A percentile compares a stretch with the other conserved stretches of the same genome.
Evolutionary conservation across 2,113 vertebrate genomes (phyloP).

Genomic region (Ammodytes marinus): DNA sequence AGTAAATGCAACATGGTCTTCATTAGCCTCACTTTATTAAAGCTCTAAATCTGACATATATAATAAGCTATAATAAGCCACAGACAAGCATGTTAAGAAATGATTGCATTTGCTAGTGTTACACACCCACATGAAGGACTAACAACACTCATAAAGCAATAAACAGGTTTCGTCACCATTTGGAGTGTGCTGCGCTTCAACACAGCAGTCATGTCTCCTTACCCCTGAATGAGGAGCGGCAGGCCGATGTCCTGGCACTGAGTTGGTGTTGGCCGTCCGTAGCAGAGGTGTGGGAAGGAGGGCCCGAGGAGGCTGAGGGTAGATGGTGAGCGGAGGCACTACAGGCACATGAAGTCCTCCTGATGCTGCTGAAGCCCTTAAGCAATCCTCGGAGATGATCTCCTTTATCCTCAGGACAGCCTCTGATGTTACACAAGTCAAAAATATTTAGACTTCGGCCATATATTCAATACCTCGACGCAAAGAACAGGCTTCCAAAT

Average conservation of each 20-base stretch:
- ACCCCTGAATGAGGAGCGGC: slow-evolving; percentile 84
- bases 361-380: slow-evolving; percentile 82
- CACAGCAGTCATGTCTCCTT: slow-evolving; percentile 19
- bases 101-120: background rate
- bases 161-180: background rate
- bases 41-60: background rate
- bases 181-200: background rate
- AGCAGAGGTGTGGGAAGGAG: slow-evolving; percentile 71
- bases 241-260: slow-evolving; percentile 74
- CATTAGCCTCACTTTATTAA: slow-evolving; percentile 80
- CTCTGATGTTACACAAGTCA: slow-evolving; percentile 78
- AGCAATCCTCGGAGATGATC: slow-evolving; percentile 93
- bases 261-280: slow-evolving; percentile 64
- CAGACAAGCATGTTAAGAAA: background rate
- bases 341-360: slow-evolving; percentile 85
- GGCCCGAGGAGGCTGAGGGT: slow-evolving; percentile 89
- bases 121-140: background rate
- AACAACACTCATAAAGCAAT: too few species aligned
- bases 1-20: slow-evolving; percentile 79
- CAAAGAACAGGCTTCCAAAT: background rate
- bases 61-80: background rate
- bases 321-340: slow-evolving; percentile 92
- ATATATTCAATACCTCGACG: background rate
- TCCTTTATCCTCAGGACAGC: slow-evolving; percentile 95
- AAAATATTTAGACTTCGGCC: slow-evolving; percentile 1